Evolutionary conservation across 2,113 vertebrate species (phyloP).

Genomic region (Corythornis madagascariensis): DNA sequence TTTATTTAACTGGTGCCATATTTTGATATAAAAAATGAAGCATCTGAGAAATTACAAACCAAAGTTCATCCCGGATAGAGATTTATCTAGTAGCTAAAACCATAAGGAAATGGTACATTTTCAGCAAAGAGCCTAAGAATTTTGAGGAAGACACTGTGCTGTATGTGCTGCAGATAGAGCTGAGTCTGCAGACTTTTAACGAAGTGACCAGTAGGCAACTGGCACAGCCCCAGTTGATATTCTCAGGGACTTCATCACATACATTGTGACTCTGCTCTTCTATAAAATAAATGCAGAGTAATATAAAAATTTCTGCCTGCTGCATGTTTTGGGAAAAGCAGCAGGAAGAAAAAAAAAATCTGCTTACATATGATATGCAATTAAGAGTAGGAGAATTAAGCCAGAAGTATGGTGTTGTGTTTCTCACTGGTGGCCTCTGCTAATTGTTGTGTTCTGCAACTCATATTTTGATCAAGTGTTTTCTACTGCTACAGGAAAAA

Average conservation of each 20-base stretch:
- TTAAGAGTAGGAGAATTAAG: neutral
- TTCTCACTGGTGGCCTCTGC: neutral
- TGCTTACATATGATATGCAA: rapidly evolving
- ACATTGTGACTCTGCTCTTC: neutral
- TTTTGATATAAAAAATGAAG: neutral
- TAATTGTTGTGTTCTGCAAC: neutral
- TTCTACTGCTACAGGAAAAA: neutral
- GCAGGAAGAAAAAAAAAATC: neutral
- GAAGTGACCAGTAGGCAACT: neutral
- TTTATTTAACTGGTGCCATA: neutral
- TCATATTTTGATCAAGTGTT: neutral
- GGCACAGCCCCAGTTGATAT: neutral
- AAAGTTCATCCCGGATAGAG: neutral
- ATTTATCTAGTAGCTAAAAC: neutral
- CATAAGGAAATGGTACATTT: neutral
- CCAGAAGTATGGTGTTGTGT: neutral
- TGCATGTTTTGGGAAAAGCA: neutral
- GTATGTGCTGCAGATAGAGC: rapidly evolving
- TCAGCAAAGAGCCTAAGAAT: neutral
- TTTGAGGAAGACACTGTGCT: neutral
- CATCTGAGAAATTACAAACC: neutral
- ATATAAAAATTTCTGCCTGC: neutral
- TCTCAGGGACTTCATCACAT: neutral
- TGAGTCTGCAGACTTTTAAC: neutral
- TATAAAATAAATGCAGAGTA: rapidly evolving